Conservation (phyloP, 2,888 invertebrate species). For the Nebria salina region DNA sequence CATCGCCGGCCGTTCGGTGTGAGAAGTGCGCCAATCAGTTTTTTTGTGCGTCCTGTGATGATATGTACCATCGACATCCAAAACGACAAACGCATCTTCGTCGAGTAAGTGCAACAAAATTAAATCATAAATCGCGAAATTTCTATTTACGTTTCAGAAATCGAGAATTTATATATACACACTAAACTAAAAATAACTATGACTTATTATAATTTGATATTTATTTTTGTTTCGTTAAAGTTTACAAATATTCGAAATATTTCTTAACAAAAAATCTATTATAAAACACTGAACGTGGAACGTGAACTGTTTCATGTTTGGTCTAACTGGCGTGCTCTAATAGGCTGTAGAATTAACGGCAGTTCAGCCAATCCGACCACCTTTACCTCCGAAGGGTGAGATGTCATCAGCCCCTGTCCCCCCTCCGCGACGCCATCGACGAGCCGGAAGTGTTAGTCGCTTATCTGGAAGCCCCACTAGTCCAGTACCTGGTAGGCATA, state of each 20-base stretch:
- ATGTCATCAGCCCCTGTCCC: constrained; percentile 68
- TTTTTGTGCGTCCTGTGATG: constrained; percentile 91
- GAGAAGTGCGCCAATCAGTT: constrained; percentile 84
- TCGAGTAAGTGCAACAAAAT: constrained; percentile 66
- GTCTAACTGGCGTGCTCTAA: neutral
- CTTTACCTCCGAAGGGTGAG: constrained; percentile 75
- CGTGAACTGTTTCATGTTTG: neutral
- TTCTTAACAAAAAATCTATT: neutral
- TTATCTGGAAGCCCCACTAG: constrained; percentile 62
- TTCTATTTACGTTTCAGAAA: neutral
- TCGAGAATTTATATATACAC: neutral
- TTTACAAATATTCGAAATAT: neutral
- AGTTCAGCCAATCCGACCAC: constrained; percentile 63
- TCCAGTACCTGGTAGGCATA: constrained; percentile 60
- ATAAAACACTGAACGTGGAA: too few relatives aligned
- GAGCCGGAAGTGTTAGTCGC: constrained; percentile 65
- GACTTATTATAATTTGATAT: too few relatives aligned
- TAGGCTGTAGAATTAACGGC: constrained; percentile 52
- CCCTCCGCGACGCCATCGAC: constrained; percentile 71
- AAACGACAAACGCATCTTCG: constrained; percentile 84
- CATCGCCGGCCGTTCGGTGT: constrained; percentile 83
- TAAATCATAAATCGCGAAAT: constrained; percentile 13
- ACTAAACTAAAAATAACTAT: too few relatives aligned
- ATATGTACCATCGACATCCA: constrained; percentile 94
- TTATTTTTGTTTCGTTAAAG: too few relatives aligned